Evolutionary conservation across 2,797 vertebrate genomes (phyloP), one percentile per base, ranked within the genome.

Genomic region (Okamejei kenojei): DNA sequence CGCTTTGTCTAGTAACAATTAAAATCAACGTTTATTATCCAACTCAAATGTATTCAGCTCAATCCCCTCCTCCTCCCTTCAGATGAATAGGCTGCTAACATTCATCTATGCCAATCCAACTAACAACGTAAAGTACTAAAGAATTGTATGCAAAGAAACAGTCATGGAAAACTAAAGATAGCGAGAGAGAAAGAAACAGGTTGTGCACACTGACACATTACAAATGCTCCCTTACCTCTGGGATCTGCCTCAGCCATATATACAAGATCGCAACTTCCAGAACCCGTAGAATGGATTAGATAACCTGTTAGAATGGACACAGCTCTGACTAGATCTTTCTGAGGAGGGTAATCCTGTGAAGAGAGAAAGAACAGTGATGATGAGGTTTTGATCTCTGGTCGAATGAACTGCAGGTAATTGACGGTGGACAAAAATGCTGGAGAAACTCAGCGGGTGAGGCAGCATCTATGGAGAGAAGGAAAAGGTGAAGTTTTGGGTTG

Each of bases 161-260:
- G 10, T 7, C 63, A 61, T n/a, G 61, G 54, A 86, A 86, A 86
- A 86, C 29, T 32, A 15, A 58, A 63, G 11, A 68, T 17, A 68
- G 19, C 82, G 29, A 17, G 5, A 86, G 58, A n/a, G 29, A 86
- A 86, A 63, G 29, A 86, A 86, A 61, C 45, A 86, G 19, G n/a
- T 15, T 13, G 26, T 1, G 32, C 11, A 82, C 13, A 35, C 10
- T 54, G 4, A 38, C 35, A 15, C 17, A 0, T n/a, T 76, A 68
- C 6, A 29, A 10, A 10, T 29, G 68, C 38, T 21, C 29, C 11
- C 73, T 71, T 93, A 98, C 98, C 97, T 97, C 96, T 97, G 58
- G 97, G 97, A 94, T 98, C 97, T 11, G 97, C 96, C 94, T 98
- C 97, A 7, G 97, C 97, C 79, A 98, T 96, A 94, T 98, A 98